Evolutionary conservation across 1,140 invertebrate genomes (phyloP).

Genomic region (Thaumetopoea pityocampa): DNA sequence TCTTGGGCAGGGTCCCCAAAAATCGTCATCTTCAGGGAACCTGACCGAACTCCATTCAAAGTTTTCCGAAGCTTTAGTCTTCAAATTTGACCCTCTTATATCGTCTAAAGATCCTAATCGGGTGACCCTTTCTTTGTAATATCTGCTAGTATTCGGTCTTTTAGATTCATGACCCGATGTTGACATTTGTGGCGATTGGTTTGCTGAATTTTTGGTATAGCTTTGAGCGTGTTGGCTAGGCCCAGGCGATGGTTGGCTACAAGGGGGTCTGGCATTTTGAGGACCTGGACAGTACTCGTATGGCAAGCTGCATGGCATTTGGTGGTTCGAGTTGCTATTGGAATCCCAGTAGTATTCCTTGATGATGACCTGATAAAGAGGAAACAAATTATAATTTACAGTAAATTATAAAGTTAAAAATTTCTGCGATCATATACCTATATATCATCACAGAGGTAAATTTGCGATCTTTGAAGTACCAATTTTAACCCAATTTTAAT

Average conservation of each 20-base stretch:
- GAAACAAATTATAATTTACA: too few relatives aligned
- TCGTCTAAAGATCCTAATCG: conserved; percentile 8
- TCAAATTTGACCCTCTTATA: background rate
- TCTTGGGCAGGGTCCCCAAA: conserved; percentile 1
- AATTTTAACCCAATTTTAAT: too few relatives aligned
- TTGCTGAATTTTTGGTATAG: too few relatives aligned
- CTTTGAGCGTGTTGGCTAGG: too few relatives aligned
- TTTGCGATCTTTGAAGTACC: too few relatives aligned
- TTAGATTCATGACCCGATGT: too few relatives aligned
- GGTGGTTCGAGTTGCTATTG: background rate
- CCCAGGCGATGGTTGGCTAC: background rate
- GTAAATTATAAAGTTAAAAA: too few relatives aligned
- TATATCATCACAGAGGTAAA: too few relatives aligned
- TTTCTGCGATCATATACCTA: too few relatives aligned
- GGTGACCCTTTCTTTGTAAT: background rate
- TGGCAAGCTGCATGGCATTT: background rate
- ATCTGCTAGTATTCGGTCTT: conserved; percentile 2
- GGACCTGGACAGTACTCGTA: background rate
- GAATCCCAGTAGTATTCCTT: conserved; percentile 23
- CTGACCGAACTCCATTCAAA: background rate
- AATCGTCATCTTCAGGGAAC: conserved; percentile 1
- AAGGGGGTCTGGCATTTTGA: background rate
- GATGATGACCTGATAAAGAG: conserved; percentile 8
- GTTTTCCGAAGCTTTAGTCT: background rate
- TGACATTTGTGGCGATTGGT: too few relatives aligned